A percentile compares a stretch with the other conserved stretches of the same genome.
Conservation (phyloP, 2,797 vertebrate species). For the Fratercula arctica region DNA sequence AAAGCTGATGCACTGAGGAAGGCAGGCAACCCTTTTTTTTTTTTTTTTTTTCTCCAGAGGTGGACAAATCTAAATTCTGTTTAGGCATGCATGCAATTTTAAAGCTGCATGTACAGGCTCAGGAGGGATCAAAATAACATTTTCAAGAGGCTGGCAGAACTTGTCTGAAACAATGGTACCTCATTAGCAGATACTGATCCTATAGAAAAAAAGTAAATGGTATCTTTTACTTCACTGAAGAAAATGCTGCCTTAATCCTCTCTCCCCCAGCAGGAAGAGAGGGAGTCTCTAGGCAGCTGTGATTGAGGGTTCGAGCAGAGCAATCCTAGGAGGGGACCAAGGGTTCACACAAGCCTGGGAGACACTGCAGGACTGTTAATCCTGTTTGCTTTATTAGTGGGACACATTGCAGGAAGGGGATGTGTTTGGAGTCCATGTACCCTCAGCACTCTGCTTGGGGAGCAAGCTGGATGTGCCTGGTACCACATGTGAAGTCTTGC, state of each 20-base stretch:
- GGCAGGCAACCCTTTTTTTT: neutral
- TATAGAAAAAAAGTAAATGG: neutral
- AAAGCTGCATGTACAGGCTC: neutral
- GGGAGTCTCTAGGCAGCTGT: neutral
- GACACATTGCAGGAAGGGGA: neutral
- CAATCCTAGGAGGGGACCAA: neutral
- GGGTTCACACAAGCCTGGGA: neutral
- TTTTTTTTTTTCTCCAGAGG: neutral
- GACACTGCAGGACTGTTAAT: neutral
- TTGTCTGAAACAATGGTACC: neutral
- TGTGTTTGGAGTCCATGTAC: neutral
- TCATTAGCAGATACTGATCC: neutral
- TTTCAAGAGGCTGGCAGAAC: neutral
- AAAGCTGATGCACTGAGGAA: neutral
- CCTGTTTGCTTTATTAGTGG: neutral
- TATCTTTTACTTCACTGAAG: neutral
- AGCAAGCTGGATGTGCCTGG: neutral
- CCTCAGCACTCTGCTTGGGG: fast-evolving
- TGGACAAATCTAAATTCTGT: neutral
- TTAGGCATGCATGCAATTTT: neutral
- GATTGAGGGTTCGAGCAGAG: neutral
- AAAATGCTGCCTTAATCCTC: neutral
- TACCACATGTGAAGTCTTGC: neutral
- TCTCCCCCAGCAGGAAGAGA: fast-evolving
- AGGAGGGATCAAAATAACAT: constrained; percentile 14